Base-by-base conservation (phyloP, 2,888 invertebrate genomes). In the Papilio protenor region DNA sequence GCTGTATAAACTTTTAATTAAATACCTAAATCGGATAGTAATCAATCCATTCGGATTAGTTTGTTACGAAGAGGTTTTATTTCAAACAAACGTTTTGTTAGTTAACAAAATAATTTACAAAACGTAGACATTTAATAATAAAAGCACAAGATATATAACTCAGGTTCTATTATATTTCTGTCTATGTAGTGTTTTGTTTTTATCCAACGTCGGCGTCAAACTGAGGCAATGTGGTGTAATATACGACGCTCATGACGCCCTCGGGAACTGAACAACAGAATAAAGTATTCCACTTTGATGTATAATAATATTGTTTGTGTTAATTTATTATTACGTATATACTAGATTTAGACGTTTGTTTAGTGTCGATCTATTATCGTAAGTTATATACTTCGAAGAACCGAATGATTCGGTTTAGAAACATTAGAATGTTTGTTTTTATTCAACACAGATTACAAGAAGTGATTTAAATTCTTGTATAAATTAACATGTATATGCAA, bases 221-320 rank as follows among this genome's bases (percentile, higher is more conserved):
- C 16, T 33, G 40, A 73, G 73, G 57, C 40, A 57, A 73, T 57
- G 66, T 69, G 57, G 55, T 57, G 73, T 40, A 16, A 59, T 45
- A 16, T 57, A 73, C 18, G 59, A 21, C 59, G 14, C 57, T 21
- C 16, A 23, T 16, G 45, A 40, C 55, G n/a, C 73, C 40, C 73
- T 40, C 57, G 33, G 73, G 73, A 73, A 73, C n/a, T 40, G 40
- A 21, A 10, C 14, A 45, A 59, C 21, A 18, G 21, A 73, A 73
- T 57, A 40, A n/a, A 57, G 21, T 14, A 72, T 40, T 12, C 33
- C 10, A 33, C 66, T 69, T 69, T 69, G 40, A 40, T 69, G 18
- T 11, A 27, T 27, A 27, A 27, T 27, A 45, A 45, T 45, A 69
- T 33, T 45, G 66, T 45, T 69, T 69, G 40, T 21, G 5, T 69